A percentile compares a stretch with the other conserved stretches of the same genome.
These are phyloP conservation scores for Cynocephalus volans DNA, from an alignment of 2,113 vertebrate genomes.

Conservation along the genomic window DNA sequence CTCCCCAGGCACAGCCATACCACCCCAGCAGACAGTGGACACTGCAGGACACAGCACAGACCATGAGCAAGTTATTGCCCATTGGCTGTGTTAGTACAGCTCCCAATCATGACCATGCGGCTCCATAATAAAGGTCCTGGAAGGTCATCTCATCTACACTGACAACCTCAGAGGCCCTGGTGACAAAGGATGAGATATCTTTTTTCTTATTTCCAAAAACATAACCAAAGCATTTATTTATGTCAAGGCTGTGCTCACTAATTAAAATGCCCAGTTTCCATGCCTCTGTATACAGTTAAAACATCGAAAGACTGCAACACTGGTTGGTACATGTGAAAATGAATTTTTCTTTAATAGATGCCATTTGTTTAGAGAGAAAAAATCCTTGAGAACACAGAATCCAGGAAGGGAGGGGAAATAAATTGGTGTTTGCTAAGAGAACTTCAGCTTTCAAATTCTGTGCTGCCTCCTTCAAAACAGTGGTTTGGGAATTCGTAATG, in stretches of 20 bases:
- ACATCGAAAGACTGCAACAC: background rate
- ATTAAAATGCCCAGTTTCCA: background rate
- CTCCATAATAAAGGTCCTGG: background rate
- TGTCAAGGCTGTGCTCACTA: background rate
- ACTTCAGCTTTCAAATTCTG: background rate
- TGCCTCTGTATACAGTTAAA: background rate
- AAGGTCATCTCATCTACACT: background rate
- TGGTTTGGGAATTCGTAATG: background rate
- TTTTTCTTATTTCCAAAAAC: background rate
- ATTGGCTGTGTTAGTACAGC: fast-evolving
- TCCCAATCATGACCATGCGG: fast-evolving
- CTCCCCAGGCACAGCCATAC: background rate
- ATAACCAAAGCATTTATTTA: background rate
- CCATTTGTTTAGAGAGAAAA: background rate
- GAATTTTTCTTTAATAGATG: slow-evolving; percentile 15
- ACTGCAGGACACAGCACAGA: background rate
- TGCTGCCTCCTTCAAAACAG: background rate
- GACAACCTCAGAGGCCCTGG: background rate
- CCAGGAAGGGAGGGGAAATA: background rate
- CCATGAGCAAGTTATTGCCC: fast-evolving
- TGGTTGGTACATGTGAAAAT: background rate
- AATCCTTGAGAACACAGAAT: background rate
- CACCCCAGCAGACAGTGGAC: background rate
- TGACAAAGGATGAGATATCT: background rate
- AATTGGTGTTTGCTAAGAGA: background rate